Evolutionary conservation across 2,888 invertebrate species (phyloP), one percentile per base, ranked within the genome.

Genomic region (Chironomus riparius): DNA sequence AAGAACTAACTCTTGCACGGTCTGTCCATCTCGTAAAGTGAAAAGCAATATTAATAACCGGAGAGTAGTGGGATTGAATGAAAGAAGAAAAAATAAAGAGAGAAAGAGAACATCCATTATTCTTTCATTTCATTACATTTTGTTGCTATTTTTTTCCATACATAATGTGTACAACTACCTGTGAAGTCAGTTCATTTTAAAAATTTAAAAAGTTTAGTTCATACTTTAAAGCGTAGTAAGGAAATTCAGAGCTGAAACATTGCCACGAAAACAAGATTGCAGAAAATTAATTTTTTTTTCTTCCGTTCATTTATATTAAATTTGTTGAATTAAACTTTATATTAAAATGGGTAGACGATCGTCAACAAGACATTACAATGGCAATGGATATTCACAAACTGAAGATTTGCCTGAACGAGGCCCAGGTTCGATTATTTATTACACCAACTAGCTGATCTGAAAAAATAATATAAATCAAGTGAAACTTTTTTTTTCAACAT

Each of bases 391-490:
- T 47, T 71, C 50, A 3, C n/a, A 18, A 7, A 2, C 7, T 68
- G 68, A 74, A 15, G 68, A 81, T 78, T 79, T 84, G 79, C 84
- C 83, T 48, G 83, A 84, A 80, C 82, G 84, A 80, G 84, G 84
- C 78, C 84, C 84, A 84, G 84, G 84, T 84, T 83, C 3, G 22
- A 5, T 7, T 10, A 10, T 1, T 38, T 38, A 10, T 10, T 38
- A 1, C 5, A 5, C 5, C 5, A 5, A 28, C 6, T 28, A 4
- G 10, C 10, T 38, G 2, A 38, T 38, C 38, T 38, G 38, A 38
- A 38, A 4, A n/a, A n/a, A n/a, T n/a, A n/a, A 3, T 13, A 48
- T 15, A 56, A 56, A 56, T 15, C 56, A 18, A 56, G 56, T 15
- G 56, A 56, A 56, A 56, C 18, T 56, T 56, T 15, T 56, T 56